Percentiles rank a stretch among this genome's conserved stretches.
phyloP scores from a whole-genome alignment of 2,797 vertebrate genomes.

The Crax fasciolata region DNA sequence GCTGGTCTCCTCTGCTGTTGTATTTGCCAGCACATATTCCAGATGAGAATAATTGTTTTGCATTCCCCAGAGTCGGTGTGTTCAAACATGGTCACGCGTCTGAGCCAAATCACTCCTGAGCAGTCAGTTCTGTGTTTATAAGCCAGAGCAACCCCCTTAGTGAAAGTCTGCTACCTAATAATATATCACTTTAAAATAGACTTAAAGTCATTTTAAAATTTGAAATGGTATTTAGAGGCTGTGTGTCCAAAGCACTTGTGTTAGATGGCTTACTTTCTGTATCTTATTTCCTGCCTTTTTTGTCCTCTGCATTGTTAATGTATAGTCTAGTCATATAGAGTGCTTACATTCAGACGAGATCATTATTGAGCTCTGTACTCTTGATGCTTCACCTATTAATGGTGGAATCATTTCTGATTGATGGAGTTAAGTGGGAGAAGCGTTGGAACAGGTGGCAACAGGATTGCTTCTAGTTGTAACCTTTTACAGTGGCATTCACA shows the following conservation, averaged over 20 bases:
- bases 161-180: background rate
- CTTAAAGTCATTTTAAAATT: background rate
- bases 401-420: background rate
- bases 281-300: background rate
- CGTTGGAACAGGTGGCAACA: background rate
- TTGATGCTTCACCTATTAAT: background rate
- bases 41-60: background rate
- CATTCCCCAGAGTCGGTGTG: background rate
- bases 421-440: background rate
- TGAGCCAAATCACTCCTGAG: background rate
- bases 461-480: background rate
- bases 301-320: background rate
- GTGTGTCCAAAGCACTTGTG: background rate
- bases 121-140: background rate
- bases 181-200: background rate
- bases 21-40: rapidly evolving
- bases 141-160: background rate
- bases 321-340: background rate
- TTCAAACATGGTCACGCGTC: background rate
- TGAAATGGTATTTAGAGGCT: background rate
- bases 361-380: background rate
- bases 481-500: background rate
- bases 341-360: background rate
- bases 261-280: background rate
- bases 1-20: background rate